A percentile compares a stretch with the other conserved stretches of the same genome.
phyloP scores from a whole-genome alignment of 1,140 invertebrate genomes.

The Cyclina sinensis region DNA sequence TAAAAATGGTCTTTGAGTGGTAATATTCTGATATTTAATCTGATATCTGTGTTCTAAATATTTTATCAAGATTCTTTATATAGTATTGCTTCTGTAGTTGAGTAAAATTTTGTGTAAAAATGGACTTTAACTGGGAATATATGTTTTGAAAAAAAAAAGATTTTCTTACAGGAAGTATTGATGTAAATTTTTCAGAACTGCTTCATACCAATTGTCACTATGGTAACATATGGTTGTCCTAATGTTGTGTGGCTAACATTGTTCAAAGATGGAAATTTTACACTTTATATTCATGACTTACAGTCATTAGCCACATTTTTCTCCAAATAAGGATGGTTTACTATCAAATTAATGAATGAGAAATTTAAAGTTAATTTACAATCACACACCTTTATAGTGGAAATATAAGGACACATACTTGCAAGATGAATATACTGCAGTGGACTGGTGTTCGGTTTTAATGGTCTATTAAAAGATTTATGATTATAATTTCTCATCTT shows the following conservation, averaged over 20 bases:
- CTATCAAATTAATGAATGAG: conserved; percentile 9
- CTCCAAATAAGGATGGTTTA: neutral
- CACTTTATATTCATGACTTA: conserved; percentile 25
- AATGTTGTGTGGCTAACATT: neutral
- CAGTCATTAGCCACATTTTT: neutral
- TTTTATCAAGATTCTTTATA: too few species aligned
- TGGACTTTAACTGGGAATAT: too few species aligned
- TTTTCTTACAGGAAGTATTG: too few species aligned
- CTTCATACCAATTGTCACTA: neutral
- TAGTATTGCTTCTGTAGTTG: too few species aligned
- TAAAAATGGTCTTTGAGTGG: too few species aligned
- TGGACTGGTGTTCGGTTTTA: neutral
- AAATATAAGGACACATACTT: neutral
- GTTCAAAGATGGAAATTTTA: neutral
- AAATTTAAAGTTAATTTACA: conserved; percentile 8
- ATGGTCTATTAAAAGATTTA: conserved; percentile 8
- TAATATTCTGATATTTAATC: too few species aligned
- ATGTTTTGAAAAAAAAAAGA: too few species aligned
- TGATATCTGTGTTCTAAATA: too few species aligned
- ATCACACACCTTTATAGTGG: neutral
- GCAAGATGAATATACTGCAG: neutral
- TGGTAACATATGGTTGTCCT: neutral
- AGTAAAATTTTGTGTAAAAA: too few species aligned
- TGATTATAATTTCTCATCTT: conserved; percentile 31
- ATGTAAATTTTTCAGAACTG: too few species aligned